Evolutionary conservation across 2,888 invertebrate genomes (phyloP).

Genomic region (Athalia rosae): DNA sequence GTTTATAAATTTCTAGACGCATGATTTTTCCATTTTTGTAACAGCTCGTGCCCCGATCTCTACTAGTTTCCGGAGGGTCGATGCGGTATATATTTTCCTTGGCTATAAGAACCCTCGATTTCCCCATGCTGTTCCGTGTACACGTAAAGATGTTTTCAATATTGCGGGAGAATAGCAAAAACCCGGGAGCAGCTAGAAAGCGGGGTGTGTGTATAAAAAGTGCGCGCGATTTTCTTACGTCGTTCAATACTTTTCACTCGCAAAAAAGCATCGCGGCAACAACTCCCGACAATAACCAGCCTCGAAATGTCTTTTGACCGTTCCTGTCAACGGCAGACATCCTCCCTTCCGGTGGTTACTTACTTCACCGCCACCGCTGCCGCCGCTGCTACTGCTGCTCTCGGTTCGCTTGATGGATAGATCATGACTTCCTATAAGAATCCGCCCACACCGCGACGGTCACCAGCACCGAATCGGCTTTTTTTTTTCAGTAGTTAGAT

Average conservation of each 20-base stretch:
- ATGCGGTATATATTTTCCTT: not conserved
- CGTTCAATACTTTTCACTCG: conserved; percentile 26
- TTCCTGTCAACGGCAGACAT: conserved; percentile 31
- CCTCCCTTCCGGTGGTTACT: conserved; percentile 4
- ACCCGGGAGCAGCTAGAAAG: not conserved
- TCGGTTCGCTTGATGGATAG: conserved; percentile 25
- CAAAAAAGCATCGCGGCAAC: conserved; percentile 2
- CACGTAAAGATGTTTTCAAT: conserved; percentile 18
- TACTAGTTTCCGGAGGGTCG: not conserved
- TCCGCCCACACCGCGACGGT: conserved; percentile 4
- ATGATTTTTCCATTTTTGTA: not conserved
- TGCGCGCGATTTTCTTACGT: conserved; percentile 5
- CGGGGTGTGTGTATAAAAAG: not conserved
- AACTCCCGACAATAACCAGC: conserved; percentile 30
- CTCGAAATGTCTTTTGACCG: conserved; percentile 37
- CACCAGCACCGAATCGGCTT: conserved; percentile 1
- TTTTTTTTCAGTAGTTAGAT: conserved; percentile 26
- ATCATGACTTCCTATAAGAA: not conserved
- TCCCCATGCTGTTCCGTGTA: not conserved
- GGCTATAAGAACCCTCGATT: conserved; percentile 1
- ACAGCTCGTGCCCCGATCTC: not conserved
- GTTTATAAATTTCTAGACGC: too few species aligned
- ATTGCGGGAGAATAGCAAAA: not conserved
- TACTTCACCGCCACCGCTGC: too few species aligned
- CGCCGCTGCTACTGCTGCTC: too few species aligned